phyloP scores from a whole-genome alignment of 1,140 invertebrate genomes.

The Catajapyx aquilonaris region DNA sequence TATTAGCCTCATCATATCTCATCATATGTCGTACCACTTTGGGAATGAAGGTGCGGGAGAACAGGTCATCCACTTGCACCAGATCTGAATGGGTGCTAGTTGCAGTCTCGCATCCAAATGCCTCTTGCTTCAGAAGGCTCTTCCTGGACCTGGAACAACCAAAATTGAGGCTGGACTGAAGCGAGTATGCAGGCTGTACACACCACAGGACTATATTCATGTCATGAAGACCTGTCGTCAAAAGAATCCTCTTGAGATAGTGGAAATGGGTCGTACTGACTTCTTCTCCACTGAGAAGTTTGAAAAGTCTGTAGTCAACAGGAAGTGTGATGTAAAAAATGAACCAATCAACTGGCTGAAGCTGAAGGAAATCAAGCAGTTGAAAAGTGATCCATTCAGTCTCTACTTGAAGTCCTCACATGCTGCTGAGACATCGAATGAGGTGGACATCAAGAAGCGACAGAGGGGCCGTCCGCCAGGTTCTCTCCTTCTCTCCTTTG shows the following conservation, averaged over 20 bases:
- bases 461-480: too few relatives aligned
- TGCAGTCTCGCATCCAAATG: too few relatives aligned
- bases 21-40: too few relatives aligned
- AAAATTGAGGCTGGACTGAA: slow-evolving; percentile 16
- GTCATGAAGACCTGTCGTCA: slow-evolving; percentile 14
- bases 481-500: slow-evolving; percentile 6
- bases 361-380: slow-evolving; percentile 4
- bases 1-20: too few relatives aligned
- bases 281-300: slow-evolving; percentile 3
- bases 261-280: slow-evolving; percentile 6
- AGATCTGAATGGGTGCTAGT: too few relatives aligned
- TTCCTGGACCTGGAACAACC: too few relatives aligned
- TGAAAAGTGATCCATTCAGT: slow-evolving; percentile 5
- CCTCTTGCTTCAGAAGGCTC: too few relatives aligned
- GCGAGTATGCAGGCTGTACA: slow-evolving; percentile 15
- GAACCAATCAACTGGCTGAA: slow-evolving; percentile 4
- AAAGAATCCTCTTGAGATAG: slow-evolving; percentile 12
- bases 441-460: slow-evolving; percentile 8
- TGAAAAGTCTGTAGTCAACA: slow-evolving; percentile 7
- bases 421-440: slow-evolving; percentile 9
- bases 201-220: slow-evolving; percentile 15
- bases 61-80: too few relatives aligned
- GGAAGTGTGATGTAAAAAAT: slow-evolving; percentile 7
- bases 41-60: too few relatives aligned
- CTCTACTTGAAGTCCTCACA: slow-evolving; percentile 7